Conservation (phyloP, 2,888 invertebrate species). For the Megaustenia siamemsis region DNA sequence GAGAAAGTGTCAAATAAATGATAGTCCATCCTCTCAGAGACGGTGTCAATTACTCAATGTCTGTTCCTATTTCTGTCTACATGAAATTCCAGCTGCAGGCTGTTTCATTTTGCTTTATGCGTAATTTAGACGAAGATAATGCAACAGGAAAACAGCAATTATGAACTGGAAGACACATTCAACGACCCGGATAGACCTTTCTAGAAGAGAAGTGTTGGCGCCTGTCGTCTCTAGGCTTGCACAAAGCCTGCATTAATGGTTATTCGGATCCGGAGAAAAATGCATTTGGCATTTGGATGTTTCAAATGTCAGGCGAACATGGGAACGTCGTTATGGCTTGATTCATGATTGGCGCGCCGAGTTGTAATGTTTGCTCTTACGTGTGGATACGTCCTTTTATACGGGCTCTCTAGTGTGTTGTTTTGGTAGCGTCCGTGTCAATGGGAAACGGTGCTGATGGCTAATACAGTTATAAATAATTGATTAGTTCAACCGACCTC, state of each 20-base stretch:
- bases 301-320: conserved; percentile 14
- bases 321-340: neutral
- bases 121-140: no score
- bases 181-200: neutral
- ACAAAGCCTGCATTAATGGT: conserved; percentile 14
- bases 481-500: no score
- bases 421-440: neutral
- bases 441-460: neutral
- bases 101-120: no score
- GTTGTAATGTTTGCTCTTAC: neutral
- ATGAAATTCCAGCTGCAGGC: no score
- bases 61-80: no score
- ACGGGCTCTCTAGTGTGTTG: neutral
- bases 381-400: neutral
- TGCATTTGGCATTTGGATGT: conserved; percentile 15
- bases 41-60: no score
- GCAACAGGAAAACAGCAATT: neutral
- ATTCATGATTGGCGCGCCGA: neutral
- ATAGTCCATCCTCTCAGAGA: no score
- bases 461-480: no score
- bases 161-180: neutral
- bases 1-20: no score
- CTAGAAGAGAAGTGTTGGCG: neutral
- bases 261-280: neutral
- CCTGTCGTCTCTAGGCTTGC: conserved; percentile 11